These are phyloP conservation scores for Cephus pulcher DNA, from an alignment of 2,888 invertebrate genomes.

Conservation along the genomic window DNA sequence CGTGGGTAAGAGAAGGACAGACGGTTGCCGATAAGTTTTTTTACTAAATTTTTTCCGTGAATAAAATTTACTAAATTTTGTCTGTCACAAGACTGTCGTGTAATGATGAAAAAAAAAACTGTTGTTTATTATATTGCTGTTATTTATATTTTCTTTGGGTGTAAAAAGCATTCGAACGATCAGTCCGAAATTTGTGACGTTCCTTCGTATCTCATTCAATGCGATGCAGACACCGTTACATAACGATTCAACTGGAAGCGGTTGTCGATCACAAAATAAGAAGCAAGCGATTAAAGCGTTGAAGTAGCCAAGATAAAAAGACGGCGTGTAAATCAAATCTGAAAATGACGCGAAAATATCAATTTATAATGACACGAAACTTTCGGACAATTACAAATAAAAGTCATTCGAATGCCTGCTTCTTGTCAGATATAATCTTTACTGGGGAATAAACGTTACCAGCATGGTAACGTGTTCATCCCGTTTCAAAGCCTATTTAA, in stretches of 20 bases:
- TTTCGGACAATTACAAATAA: background rate
- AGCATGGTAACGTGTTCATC: background rate
- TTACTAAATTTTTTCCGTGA: too few species aligned
- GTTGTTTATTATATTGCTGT: too few species aligned
- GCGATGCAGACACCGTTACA: background rate
- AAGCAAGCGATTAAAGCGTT: background rate
- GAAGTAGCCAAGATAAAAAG: background rate
- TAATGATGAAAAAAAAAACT: background rate
- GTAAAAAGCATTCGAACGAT: too few species aligned
- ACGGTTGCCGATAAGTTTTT: background rate
- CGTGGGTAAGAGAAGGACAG: background rate
- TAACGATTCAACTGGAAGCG: background rate
- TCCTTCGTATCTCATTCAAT: too few species aligned
- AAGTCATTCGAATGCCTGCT: background rate
- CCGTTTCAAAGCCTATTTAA: background rate
- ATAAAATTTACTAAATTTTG: background rate
- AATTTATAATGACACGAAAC: background rate
- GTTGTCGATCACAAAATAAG: background rate
- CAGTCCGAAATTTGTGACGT: too few species aligned
- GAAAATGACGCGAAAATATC: background rate
- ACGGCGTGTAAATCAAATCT: background rate
- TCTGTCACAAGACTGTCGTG: background rate
- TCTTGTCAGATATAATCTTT: background rate
- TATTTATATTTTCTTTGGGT: too few species aligned
- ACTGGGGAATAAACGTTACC: background rate